Conservation (phyloP, 1,140 invertebrate genomes). For the Mamestra configurata region DNA sequence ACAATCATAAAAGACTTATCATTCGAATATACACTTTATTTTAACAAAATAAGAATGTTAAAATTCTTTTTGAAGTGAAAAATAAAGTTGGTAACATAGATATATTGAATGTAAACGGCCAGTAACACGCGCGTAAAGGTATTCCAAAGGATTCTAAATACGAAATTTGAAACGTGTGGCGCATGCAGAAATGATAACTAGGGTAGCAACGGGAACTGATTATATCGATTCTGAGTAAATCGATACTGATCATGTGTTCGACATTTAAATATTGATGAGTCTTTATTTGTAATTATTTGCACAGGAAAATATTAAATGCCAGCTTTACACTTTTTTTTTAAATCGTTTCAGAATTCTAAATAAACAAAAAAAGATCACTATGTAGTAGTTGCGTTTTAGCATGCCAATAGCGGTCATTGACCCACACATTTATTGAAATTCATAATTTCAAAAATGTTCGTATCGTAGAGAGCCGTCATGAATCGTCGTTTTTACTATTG, state of each 20-base stretch:
- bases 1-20: neutral
- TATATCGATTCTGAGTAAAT: constrained; percentile 24
- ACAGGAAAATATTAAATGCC: neutral
- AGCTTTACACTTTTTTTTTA: no score
- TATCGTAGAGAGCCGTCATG: no score
- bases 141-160: constrained; percentile 53
- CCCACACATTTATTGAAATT: no score
- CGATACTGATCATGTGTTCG: constrained; percentile 5
- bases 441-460: no score
- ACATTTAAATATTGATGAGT: neutral
- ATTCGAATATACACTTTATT: neutral
- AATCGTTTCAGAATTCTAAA: no score
- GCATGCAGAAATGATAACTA: constrained; percentile 33
- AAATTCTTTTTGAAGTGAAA: neutral
- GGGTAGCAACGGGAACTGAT: constrained; percentile 19
- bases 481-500: no score
- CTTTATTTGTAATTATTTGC: neutral
- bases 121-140: constrained; percentile 32
- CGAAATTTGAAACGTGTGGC: constrained; percentile 48
- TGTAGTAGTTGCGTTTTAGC: no score
- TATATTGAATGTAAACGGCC: constrained; percentile 47
- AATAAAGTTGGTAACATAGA: constrained; percentile 1
- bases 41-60: neutral
- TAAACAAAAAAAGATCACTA: no score
- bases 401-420: no score